These are phyloP conservation scores for Chunga burmeisteri DNA, from an alignment of 2,113 vertebrate genomes.

Conservation along the genomic window DNA sequence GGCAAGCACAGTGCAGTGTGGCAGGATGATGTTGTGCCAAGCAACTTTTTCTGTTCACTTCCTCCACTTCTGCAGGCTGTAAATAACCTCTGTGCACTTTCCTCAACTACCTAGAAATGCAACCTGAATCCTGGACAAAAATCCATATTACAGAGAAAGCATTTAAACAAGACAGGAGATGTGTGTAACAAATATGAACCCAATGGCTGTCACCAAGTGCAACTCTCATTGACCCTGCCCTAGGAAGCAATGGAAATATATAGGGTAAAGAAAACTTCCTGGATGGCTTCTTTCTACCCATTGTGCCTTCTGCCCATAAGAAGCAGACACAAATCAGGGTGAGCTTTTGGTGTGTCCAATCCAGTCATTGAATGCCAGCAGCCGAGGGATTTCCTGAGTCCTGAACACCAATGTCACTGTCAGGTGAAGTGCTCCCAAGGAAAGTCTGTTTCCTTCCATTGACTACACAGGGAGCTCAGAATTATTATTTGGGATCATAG, in stretches of 20 bases:
- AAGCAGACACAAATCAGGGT: neutral
- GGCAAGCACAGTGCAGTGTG: neutral
- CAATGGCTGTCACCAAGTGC: neutral
- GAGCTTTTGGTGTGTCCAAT: neutral
- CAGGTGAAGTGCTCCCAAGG: neutral
- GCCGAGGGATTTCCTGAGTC: neutral
- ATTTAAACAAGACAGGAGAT: neutral
- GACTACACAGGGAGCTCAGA: neutral
- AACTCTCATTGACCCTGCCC: neutral
- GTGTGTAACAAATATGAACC: neutral
- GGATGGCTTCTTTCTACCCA: neutral
- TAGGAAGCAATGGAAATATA: neutral
- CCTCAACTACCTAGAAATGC: neutral
- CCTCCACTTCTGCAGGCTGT: neutral
- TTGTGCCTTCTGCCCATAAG: neutral
- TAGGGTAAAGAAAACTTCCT: neutral
- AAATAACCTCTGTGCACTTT: neutral
- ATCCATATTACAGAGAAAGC: neutral
- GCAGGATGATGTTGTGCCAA: neutral
- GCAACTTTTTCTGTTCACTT: neutral
- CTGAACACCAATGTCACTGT: neutral
- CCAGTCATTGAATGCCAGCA: neutral
- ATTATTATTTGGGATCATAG: neutral
- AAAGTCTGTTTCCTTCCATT: neutral
- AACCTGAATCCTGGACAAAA: slow-evolving; percentile 1